phyloP scores from a whole-genome alignment of 2,888 invertebrate species.

The Ennomos erosarius region DNA sequence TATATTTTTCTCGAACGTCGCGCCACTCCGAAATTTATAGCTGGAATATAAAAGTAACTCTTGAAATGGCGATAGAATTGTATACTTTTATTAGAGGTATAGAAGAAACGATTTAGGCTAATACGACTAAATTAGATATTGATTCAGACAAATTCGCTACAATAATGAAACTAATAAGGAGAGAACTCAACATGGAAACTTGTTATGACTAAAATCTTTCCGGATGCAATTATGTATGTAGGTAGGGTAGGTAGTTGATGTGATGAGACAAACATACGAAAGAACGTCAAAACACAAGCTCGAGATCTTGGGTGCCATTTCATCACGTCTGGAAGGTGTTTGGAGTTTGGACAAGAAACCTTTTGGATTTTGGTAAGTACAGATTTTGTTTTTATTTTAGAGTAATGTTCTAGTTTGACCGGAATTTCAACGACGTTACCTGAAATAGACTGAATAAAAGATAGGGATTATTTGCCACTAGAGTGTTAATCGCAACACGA shows the following conservation, averaged over 20 bases:
- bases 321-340: conserved; percentile 18
- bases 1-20: conserved; percentile 51
- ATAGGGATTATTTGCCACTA: too few relatives aligned
- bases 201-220: conserved; percentile 28
- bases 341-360: conserved; percentile 12
- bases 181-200: conserved; percentile 24
- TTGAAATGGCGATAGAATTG: conserved; percentile 19
- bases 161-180: conserved; percentile 18
- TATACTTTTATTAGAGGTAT: conserved; percentile 10
- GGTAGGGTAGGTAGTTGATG: conserved; percentile 26
- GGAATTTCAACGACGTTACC: too few relatives aligned
- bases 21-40: conserved; percentile 49
- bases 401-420: background rate
- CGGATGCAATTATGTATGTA: conserved; percentile 26
- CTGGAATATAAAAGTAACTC: conserved; percentile 13
- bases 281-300: conserved; percentile 17
- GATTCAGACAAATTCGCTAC: conserved; percentile 6
- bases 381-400: conserved; percentile 2
- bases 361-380: conserved; percentile 20
- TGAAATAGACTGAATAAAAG: too few relatives aligned
- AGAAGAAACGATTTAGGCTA: conserved; percentile 15
- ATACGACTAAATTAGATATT: conserved; percentile 14
- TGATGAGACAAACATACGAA: conserved; percentile 12
- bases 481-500: too few relatives aligned
- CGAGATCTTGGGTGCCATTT: conserved; percentile 11